Conservation (phyloP, 2,113 vertebrate species). For the Rousettus leschenaultii region DNA sequence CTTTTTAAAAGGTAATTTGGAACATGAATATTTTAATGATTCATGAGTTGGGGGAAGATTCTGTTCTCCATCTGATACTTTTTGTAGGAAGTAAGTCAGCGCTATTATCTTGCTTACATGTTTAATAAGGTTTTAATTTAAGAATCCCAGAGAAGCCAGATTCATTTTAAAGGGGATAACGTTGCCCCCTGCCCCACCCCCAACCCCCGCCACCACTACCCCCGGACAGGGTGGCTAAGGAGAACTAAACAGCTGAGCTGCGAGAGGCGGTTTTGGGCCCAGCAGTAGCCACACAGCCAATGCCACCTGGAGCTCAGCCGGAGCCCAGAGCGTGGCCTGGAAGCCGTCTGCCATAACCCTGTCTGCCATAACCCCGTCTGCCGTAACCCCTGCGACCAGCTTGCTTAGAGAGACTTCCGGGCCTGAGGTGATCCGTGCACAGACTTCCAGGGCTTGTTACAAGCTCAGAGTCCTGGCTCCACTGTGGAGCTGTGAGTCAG, state of each 20-base stretch:
- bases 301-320: background rate
- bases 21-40: background rate
- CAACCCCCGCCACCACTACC: fast-evolving
- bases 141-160: background rate
- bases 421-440: background rate
- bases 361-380: too few species aligned
- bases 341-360: too few species aligned
- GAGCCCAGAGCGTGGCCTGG: background rate
- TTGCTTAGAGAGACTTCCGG: background rate
- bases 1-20: background rate
- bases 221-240: background rate
- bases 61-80: background rate
- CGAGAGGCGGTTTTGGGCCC: background rate
- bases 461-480: background rate
- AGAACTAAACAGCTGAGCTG: background rate
- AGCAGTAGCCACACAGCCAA: background rate
- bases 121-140: background rate
- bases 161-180: background rate
- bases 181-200: background rate
- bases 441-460: background rate
- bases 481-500: background rate
- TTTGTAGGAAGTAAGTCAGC: background rate
- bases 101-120: background rate
- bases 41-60: background rate
- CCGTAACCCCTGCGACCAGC: too few species aligned